Evolutionary conservation across 2,113 vertebrate genomes (phyloP).

Genomic region (Erythrocercus mccallii): DNA sequence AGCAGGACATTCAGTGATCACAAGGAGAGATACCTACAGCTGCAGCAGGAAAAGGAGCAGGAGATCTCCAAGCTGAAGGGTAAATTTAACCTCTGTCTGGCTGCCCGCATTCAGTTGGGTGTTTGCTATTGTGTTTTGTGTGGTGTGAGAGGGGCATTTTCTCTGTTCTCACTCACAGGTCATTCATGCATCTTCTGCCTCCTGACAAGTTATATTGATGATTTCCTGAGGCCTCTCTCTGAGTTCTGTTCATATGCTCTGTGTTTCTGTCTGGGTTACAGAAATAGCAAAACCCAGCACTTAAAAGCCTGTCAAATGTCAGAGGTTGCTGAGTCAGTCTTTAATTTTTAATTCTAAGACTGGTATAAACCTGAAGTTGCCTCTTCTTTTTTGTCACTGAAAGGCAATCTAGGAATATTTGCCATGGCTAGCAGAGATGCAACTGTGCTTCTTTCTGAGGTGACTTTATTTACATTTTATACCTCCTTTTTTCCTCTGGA

Average conservation of each 20-base stretch:
- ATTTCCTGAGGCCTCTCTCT: not conserved
- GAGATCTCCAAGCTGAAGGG: slow-evolving; percentile 92
- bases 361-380: not conserved
- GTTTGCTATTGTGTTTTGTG: not conserved
- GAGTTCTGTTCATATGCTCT: not conserved
- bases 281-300: not conserved
- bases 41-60: slow-evolving; percentile 87
- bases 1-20: slow-evolving; percentile 83
- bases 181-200: not conserved
- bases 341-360: not conserved
- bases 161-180: not conserved
- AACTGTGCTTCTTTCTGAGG: not conserved
- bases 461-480: not conserved
- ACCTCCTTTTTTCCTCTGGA: not conserved
- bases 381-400: not conserved
- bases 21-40: slow-evolving; percentile 80
- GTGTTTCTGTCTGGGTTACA: not conserved
- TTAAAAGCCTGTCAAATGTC: not conserved
- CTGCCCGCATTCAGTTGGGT: not conserved
- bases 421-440: not conserved
- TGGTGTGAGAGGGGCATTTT: not conserved
- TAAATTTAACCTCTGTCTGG: slow-evolving; percentile 38
- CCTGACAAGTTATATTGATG: not conserved
- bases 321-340: not conserved
- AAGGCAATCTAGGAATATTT: not conserved